A percentile compares a stretch with the other conserved stretches of the same genome.
These are phyloP conservation scores for Hylyphantes graminicola DNA, from an alignment of 1,140 invertebrate species.

Conservation along the genomic window DNA sequence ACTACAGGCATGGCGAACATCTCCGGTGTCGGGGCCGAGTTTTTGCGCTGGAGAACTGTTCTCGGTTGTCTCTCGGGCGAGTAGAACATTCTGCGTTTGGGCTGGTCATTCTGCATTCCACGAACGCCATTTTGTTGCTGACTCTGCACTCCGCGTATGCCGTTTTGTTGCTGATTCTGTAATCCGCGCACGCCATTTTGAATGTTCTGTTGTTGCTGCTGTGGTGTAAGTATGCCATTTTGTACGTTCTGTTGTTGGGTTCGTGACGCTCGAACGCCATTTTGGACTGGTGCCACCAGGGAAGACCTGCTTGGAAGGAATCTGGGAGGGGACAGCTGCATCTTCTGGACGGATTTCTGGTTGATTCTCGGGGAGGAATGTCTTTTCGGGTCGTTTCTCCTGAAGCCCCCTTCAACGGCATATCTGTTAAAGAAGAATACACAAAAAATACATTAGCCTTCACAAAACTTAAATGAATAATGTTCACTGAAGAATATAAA, in stretches of 20 bases:
- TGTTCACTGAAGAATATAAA: no score
- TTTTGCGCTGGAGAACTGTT: slow-evolving; percentile 14
- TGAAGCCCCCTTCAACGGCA: neutral
- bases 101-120: neutral
- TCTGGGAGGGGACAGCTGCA: slow-evolving; percentile 34
- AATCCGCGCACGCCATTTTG: neutral
- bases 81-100: slow-evolving; percentile 41
- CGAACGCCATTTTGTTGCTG: neutral
- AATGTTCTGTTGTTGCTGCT: neutral
- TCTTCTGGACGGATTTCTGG: slow-evolving; percentile 1
- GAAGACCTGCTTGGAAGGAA: neutral
- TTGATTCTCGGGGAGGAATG: slow-evolving; percentile 52
- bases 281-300: neutral
- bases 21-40: slow-evolving; percentile 14
- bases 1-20: slow-evolving; percentile 17
- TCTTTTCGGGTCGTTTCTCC: slow-evolving; percentile 36
- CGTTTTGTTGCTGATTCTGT: neutral
- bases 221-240: neutral
- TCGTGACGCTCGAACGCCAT: neutral
- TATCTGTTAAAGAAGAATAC: neutral
- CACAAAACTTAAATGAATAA: no score
- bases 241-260: no score
- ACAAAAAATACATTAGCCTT: no score
- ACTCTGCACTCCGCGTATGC: no score
- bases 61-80: slow-evolving; percentile 28